A percentile compares a stretch with the other conserved stretches of the same genome.
Evolutionary conservation across 2,113 vertebrate genomes (phyloP).

Genomic region (Pristiophorus japonicus): DNA sequence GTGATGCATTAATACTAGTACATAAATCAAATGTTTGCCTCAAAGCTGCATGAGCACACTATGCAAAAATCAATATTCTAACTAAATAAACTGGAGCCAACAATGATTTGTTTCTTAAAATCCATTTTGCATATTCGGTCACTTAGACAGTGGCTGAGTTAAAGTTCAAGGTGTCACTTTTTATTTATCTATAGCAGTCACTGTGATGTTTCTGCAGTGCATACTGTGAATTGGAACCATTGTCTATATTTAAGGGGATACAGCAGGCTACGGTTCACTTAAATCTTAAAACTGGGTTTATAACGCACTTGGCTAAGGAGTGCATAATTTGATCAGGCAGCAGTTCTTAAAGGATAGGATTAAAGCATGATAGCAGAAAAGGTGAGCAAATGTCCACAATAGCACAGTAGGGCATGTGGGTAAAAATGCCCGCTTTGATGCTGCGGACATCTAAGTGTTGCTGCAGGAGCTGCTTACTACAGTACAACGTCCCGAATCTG

Average conservation of each 20-base stretch:
- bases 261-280: background rate
- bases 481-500: no score
- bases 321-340: background rate
- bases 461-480: background rate
- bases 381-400: background rate
- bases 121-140: no score
- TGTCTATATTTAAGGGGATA: background rate
- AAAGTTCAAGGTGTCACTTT: background rate
- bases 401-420: background rate
- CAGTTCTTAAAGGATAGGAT: background rate
- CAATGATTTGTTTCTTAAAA: background rate
- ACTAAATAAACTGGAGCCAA: background rate
- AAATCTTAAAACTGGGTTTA: background rate
- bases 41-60: background rate
- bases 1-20: background rate
- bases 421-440: background rate
- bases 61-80: background rate
- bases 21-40: background rate
- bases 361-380: background rate
- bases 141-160: background rate
- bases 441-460: background rate
- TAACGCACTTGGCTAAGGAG: background rate
- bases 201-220: background rate
- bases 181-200: background rate
- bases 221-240: background rate